phyloP scores from a whole-genome alignment of 92 coral and sea anemone species.

The Metridium senile region DNA sequence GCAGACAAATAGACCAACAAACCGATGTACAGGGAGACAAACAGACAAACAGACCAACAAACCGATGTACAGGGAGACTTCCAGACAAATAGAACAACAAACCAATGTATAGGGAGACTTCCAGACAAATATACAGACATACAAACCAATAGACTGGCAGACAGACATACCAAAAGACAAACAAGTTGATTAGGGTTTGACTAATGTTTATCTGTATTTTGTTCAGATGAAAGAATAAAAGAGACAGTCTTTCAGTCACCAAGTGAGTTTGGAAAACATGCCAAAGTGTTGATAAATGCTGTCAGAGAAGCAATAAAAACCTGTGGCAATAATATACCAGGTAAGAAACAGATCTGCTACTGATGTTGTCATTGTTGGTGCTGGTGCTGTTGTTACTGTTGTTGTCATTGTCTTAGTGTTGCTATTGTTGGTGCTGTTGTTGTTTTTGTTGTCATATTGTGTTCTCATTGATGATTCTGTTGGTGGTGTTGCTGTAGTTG shows the following conservation, averaged over 20 bases:
- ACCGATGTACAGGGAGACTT: too few species aligned
- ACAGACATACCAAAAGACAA: not conserved
- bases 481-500: too few species aligned
- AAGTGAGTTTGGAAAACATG: conserved; percentile 61
- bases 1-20: not conserved
- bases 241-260: conserved; percentile 55
- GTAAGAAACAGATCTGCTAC: conserved; percentile 36
- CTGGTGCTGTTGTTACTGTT: not conserved
- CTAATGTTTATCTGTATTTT: not conserved
- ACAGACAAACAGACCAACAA: not conserved
- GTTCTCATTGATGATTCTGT: too few species aligned
- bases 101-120: too few species aligned
- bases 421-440: too few species aligned
- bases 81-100: not conserved
- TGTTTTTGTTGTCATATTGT: too few species aligned
- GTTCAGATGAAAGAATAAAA: conserved; percentile 36
- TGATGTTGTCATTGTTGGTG: not conserved
- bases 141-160: not conserved
- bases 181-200: not conserved
- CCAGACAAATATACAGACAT: too few species aligned
- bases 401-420: too few species aligned
- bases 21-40: too few species aligned
- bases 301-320: conserved; percentile 71
- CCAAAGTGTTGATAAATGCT: conserved; percentile 54
- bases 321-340: conserved; percentile 64